Conservation (phyloP, 2,888 invertebrate species). For the Lycophotia porphyrea region DNA sequence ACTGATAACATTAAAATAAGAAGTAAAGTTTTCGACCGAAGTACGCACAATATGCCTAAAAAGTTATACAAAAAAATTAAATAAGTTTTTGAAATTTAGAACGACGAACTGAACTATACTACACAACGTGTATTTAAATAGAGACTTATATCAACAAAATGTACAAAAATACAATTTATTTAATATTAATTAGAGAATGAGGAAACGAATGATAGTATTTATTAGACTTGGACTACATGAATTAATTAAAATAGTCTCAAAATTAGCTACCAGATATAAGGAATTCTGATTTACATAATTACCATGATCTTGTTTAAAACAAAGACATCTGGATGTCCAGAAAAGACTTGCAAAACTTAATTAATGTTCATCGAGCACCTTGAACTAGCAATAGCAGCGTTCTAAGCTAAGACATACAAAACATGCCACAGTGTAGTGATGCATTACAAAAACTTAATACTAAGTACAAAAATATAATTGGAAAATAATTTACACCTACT, state of each 20-base stretch:
- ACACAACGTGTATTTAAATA: conserved; percentile 41
- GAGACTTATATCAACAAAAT: conserved; percentile 57
- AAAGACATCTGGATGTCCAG: neutral
- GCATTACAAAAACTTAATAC: conserved; percentile 70
- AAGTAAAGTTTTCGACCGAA: conserved; percentile 70
- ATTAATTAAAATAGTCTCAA: conserved; percentile 16
- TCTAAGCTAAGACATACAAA: conserved; percentile 54
- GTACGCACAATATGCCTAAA: conserved; percentile 62
- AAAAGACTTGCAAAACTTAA: conserved; percentile 31
- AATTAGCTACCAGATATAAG: conserved; percentile 52
- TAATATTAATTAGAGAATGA: conserved; percentile 24
- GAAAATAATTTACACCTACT: conserved; percentile 80
- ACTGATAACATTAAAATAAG: conserved; percentile 52
- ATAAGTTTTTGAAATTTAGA: conserved; percentile 63
- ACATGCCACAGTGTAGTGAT: conserved; percentile 61
- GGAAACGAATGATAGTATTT: conserved; percentile 20
- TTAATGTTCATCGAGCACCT: conserved; percentile 60
- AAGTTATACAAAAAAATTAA: conserved; percentile 46
- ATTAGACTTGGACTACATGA: conserved; percentile 26
- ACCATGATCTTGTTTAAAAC: conserved; percentile 17
- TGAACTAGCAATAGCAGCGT: conserved; percentile 42
- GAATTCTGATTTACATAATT: conserved; percentile 12
- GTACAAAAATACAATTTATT: conserved; percentile 66
- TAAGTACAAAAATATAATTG: conserved; percentile 85
- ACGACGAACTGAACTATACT: conserved; percentile 56